phyloP scores from a whole-genome alignment of 2,113 vertebrate species.

The Raja brachyura region DNA sequence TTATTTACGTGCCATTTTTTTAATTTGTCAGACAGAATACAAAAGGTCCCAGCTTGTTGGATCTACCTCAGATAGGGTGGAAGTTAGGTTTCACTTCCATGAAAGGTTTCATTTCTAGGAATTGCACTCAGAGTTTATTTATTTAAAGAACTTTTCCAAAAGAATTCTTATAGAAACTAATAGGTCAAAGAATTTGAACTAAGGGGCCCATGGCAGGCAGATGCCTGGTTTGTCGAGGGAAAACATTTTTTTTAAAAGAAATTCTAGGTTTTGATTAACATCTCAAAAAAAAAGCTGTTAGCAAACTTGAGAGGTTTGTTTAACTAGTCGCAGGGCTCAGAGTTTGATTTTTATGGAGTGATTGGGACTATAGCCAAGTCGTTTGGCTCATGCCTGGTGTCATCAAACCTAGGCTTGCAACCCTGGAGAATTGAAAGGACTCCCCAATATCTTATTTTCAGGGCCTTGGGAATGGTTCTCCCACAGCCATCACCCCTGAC shows the following conservation, averaged over 20 bases:
- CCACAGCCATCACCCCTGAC: background rate
- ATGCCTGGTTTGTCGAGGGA: background rate
- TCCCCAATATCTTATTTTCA: background rate
- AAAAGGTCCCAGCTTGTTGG: background rate
- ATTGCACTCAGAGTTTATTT: conserved; percentile 9
- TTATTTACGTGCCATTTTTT: background rate
- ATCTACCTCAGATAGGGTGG: background rate
- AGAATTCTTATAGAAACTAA: background rate
- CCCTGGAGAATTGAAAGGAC: background rate
- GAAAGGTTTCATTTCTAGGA: background rate
- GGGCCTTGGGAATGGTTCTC: background rate
- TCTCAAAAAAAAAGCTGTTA: background rate
- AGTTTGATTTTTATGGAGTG: background rate
- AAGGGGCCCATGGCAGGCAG: background rate
- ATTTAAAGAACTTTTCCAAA: background rate
- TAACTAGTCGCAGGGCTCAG: background rate
- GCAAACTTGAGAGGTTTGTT: background rate
- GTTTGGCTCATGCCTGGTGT: background rate
- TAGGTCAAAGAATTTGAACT: background rate
- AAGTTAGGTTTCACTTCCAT: background rate
- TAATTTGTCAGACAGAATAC: background rate
- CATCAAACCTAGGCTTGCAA: background rate
- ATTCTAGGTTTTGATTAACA: background rate
- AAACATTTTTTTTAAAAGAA: background rate
- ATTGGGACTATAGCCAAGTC: background rate